Conservation (phyloP, 2,797 vertebrate species). For the Ispidina picta region DNA sequence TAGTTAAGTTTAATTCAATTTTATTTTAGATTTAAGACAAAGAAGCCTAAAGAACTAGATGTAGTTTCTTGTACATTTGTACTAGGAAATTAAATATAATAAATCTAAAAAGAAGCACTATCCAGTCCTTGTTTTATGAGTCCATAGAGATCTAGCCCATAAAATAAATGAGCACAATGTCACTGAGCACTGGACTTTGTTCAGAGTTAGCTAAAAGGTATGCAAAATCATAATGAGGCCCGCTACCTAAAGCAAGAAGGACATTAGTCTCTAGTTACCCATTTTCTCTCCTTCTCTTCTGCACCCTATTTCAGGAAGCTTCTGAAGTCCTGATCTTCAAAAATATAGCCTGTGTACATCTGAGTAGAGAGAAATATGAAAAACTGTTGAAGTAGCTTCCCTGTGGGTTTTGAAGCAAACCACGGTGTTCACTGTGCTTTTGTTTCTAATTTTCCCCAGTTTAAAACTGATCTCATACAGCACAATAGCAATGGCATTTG, state of each 20-base stretch:
- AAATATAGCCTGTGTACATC: not conserved
- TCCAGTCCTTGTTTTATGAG: not conserved
- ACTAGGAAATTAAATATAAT: not conserved
- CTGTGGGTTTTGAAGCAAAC: not conserved
- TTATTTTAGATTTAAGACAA: slow-evolving; percentile 24
- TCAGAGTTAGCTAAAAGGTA: slow-evolving; percentile 32
- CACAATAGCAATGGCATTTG: not conserved
- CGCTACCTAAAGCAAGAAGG: slow-evolving; percentile 17
- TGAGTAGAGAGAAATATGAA: not conserved
- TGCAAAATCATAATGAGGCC: slow-evolving; percentile 15
- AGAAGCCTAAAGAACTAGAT: not conserved
- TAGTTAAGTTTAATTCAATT: not conserved
- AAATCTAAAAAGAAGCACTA: slow-evolving; percentile 7
- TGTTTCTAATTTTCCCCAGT: not conserved
- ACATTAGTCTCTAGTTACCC: not conserved
- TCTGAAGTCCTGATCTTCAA: not conserved
- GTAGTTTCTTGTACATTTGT: not conserved
- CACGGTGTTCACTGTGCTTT: not conserved
- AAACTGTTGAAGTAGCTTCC: not conserved
- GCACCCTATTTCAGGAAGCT: not conserved
- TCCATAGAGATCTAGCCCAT: not conserved
- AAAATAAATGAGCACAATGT: slow-evolving; percentile 30
- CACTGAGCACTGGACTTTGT: not conserved
- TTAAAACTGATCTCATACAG: not conserved
- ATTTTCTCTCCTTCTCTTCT: not conserved